phyloP scores from a whole-genome alignment of 92 coral and sea anemone genomes.

The Porites cylindrica region DNA sequence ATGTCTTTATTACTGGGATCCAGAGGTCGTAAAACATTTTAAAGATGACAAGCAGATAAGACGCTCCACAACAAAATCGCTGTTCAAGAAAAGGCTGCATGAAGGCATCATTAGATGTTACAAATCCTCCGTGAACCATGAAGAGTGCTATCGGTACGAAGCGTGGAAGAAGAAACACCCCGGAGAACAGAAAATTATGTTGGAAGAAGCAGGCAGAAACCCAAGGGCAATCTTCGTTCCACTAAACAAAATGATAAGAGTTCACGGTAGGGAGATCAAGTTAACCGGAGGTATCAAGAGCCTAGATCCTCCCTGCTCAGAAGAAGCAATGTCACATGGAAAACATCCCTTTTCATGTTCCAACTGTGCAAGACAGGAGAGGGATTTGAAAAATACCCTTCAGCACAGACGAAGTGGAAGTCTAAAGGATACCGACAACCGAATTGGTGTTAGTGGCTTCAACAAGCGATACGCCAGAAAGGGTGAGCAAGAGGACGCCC shows the following conservation, averaged over 20 bases:
- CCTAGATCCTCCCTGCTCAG: slow-evolving; percentile 34
- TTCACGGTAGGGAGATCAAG: slow-evolving; percentile 26
- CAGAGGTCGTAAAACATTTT: slow-evolving; percentile 62
- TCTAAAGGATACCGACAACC: background rate
- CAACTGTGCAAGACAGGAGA: slow-evolving; percentile 6
- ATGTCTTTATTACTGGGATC: slow-evolving; percentile 51
- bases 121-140: background rate
- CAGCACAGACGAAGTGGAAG: background rate
- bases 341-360: background rate
- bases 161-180: slow-evolving; percentile 29
- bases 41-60: slow-evolving; percentile 46
- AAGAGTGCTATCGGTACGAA: slow-evolving; percentile 1
- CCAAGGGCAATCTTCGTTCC: slow-evolving; percentile 2
- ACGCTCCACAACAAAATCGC: slow-evolving; percentile 21
- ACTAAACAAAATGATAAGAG: background rate
- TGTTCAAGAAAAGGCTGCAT: slow-evolving; percentile 22
- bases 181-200: background rate
- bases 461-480: slow-evolving; percentile 42
- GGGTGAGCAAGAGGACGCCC: slow-evolving; percentile 28
- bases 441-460: slow-evolving; percentile 25
- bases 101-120: slow-evolving; percentile 22
- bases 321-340: background rate
- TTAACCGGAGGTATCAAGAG: slow-evolving; percentile 37
- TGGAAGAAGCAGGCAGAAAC: background rate
- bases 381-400: slow-evolving; percentile 10